Evolutionary conservation across 2,113 vertebrate genomes (phyloP).

Genomic region (Megaptera novaeangliae): DNA sequence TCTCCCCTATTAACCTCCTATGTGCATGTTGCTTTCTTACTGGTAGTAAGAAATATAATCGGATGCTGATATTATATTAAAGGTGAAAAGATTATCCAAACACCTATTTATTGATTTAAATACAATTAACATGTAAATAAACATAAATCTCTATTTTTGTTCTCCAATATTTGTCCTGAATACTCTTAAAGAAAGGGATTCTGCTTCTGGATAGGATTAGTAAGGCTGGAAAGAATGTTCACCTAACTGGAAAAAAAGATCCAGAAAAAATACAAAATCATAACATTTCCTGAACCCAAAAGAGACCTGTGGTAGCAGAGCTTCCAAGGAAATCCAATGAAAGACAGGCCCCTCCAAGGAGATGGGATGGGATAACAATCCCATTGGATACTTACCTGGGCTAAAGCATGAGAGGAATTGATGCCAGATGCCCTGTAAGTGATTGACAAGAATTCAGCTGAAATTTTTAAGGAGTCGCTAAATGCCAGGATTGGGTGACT

Average conservation of each 20-base stretch:
- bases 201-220: neutral
- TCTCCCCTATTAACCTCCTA: neutral
- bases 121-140: neutral
- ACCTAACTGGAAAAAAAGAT: neutral
- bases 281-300: neutral
- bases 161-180: neutral
- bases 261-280: neutral
- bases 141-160: neutral
- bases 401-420: rapidly evolving
- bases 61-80: neutral
- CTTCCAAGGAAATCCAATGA: rapidly evolving
- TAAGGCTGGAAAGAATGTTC: neutral
- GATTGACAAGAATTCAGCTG: neutral
- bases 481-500: too few relatives aligned
- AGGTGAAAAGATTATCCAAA: neutral
- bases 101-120: neutral
- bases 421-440: rapidly evolving
- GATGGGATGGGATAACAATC: too few relatives aligned
- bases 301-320: neutral
- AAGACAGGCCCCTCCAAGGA: too few relatives aligned
- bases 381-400: too few relatives aligned
- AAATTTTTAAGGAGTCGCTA: too few relatives aligned
- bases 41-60: neutral
- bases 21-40: neutral
- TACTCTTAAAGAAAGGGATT: neutral